Evolutionary conservation across 2,888 invertebrate genomes (phyloP), one percentile per base, ranked within the genome.

Genomic region (Eupithecia tripunctaria): DNA sequence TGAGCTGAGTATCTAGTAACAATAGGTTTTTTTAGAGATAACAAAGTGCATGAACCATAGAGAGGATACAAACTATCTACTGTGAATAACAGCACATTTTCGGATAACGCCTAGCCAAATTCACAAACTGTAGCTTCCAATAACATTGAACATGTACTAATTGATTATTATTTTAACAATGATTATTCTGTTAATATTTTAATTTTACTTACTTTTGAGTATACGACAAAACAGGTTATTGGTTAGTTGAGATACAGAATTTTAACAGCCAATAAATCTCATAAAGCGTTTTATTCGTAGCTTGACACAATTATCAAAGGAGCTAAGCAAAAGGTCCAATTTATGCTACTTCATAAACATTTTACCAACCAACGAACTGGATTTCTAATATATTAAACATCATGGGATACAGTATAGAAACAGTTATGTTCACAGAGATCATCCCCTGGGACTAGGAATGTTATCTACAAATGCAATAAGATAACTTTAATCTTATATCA

Each of bases 361-460:
- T 51, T 21, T 51, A 21, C 21, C 4, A 21, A 51, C 21, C 62
- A 32, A n/a, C 1, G 1, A 18, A 8, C 18, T 3, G 15, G 8
- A 60, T 60, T 56, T 29, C 4, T n/a, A n/a, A 36, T 63, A 32
- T 62, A 51, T 27, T 62, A 32, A 32, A 15, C 29, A 63, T 36
- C 18, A 43, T 43, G 10, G 47, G n/a, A 36, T 63, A 36, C 8
- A 12, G 18, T 36, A 12, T n/a, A 29, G 18, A 59, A 21, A 56
- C 56, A 56, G 56, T 4, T 14, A 51, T 0, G 25, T 56, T n/a
- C 56, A 21, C 47, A 41, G 38, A 38, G 62, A 59, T 66, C 38
- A 27, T 18, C 25, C 68, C 63, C 38, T 32, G 38, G 27, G 82
- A 85, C 85, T 86, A 88, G 89, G 89, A 89, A 89, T 90, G 88